Conservation (phyloP, 1,140 invertebrate genomes). For the Adoxophyes honmai region DNA sequence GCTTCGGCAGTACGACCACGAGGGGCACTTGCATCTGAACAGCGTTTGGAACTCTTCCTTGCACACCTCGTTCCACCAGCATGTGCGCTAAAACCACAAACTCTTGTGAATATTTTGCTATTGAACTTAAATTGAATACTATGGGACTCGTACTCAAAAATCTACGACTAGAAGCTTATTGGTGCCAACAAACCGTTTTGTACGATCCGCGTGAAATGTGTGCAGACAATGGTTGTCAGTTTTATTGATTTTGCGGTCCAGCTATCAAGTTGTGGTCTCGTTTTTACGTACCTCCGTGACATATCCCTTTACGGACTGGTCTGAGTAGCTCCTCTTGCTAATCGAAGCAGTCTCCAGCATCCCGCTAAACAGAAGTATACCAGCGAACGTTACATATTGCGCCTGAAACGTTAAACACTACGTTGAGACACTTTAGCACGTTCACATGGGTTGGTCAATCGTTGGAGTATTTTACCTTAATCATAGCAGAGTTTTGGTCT, state of each 20-base stretch:
- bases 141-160: too few relatives aligned
- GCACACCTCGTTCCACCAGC: conserved; percentile 96
- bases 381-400: conserved; percentile 56
- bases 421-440: conserved; percentile 25
- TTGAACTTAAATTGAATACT: too few relatives aligned
- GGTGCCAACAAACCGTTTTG: too few relatives aligned
- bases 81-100: conserved; percentile 83
- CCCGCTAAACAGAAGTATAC: conserved; percentile 47
- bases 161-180: too few relatives aligned
- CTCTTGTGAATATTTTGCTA: conserved; percentile 14
- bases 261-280: too few relatives aligned
- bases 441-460: conserved; percentile 18
- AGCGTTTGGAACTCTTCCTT: conserved; percentile 93
- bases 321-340: conserved; percentile 84
- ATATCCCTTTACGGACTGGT: conserved; percentile 87
- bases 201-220: too few relatives aligned
- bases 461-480: conserved; percentile 41
- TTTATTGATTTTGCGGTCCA: too few relatives aligned
- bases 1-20: conserved; percentile 91
- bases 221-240: too few relatives aligned
- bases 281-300: conserved; percentile 84
- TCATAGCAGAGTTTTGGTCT: conserved; percentile 55
- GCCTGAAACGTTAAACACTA: conserved; percentile 36
- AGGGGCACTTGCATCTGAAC: conserved; percentile 91
- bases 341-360: conserved; percentile 56